These are phyloP conservation scores for Mobula birostris DNA, from an alignment of 2,113 vertebrate species.

Conservation along the genomic window DNA sequence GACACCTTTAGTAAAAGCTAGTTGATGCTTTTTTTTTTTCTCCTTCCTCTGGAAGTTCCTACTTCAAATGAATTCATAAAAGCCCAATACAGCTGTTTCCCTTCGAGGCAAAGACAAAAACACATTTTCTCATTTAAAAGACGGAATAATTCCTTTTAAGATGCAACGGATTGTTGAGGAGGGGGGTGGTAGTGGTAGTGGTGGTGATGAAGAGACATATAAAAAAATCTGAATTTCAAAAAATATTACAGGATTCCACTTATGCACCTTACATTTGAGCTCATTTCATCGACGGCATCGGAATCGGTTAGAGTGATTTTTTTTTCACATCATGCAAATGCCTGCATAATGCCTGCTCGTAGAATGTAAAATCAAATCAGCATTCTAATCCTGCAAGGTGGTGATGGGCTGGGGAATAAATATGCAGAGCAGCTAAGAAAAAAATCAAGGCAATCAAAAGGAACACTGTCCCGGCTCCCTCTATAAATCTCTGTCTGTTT, in stretches of 20 bases:
- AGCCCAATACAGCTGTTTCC: constrained; percentile 61
- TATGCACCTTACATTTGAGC: constrained; percentile 58
- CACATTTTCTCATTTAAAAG: constrained; percentile 67
- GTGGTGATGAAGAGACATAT: constrained; percentile 31
- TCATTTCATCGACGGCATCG: constrained; percentile 58
- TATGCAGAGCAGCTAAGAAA: constrained; percentile 83
- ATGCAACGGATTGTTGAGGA: not conserved
- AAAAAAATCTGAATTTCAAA: constrained; percentile 54
- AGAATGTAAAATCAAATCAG: constrained; percentile 92
- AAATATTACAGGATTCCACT: constrained; percentile 48
- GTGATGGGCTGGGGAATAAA: constrained; percentile 93
- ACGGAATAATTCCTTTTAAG: constrained; percentile 59
- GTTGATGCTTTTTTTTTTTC: constrained; percentile 30
- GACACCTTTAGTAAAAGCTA: constrained; percentile 46
- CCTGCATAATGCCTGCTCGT: constrained; percentile 65
- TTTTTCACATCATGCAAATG: constrained; percentile 72
- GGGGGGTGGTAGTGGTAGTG: not conserved
- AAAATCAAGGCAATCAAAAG: constrained; percentile 87
- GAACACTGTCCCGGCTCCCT: constrained; percentile 70
- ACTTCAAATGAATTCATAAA: constrained; percentile 79
- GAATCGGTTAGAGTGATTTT: constrained; percentile 66
- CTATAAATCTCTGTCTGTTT: constrained; percentile 99
- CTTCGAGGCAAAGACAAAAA: constrained; percentile 71
- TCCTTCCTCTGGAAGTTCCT: constrained; percentile 38
- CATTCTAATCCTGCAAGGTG: constrained; percentile 81